phyloP scores from a whole-genome alignment of 2,113 vertebrate genomes.

The Illadopsis cleaveri region DNA sequence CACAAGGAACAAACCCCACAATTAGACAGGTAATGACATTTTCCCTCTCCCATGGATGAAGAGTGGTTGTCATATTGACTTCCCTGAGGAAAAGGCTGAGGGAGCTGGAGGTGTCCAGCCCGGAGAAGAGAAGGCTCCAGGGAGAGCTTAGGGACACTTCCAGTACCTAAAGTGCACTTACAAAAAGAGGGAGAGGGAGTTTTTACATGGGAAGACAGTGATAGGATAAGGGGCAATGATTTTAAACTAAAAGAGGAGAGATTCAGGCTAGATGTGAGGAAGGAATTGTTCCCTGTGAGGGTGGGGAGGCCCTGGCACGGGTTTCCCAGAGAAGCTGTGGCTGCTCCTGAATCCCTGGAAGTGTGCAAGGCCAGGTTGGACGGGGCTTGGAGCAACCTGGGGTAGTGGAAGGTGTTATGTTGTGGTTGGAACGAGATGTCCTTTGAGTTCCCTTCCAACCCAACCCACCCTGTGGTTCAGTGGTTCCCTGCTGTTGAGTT shows the following conservation, averaged over 20 bases:
- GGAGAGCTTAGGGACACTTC: background rate
- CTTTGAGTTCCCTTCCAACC: background rate
- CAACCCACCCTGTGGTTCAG: background rate
- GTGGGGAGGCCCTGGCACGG: background rate
- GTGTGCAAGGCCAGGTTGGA: background rate
- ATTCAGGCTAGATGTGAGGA: background rate
- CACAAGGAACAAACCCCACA: background rate
- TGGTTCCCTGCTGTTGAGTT: background rate
- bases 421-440: rapidly evolving
- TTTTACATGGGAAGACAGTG: background rate
- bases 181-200: background rate
- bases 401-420: background rate
- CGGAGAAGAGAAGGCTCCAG: background rate
- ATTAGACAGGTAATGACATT: background rate
- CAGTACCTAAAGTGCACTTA: background rate
- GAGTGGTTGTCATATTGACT: background rate
- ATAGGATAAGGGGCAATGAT: too few species aligned
- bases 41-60: background rate
- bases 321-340: background rate
- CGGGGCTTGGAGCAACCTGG: rapidly evolving
- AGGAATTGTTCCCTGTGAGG: background rate
- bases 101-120: background rate
- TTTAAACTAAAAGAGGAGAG: background rate
- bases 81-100: background rate
- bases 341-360: background rate